Evolutionary conservation across 2,888 invertebrate species (phyloP).

Genomic region (Agrypnus murinus): DNA sequence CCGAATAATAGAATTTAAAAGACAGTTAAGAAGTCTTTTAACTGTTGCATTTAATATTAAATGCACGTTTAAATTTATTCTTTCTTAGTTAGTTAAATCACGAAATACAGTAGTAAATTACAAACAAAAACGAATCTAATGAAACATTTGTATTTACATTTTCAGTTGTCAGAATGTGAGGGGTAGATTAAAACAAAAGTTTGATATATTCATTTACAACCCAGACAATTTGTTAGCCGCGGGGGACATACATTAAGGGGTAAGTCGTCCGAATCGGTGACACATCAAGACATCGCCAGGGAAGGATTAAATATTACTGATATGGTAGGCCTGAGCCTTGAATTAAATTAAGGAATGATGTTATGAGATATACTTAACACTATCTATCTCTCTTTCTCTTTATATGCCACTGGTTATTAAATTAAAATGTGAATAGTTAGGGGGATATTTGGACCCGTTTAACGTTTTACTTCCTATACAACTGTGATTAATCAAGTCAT

Average conservation of each 20-base stretch:
- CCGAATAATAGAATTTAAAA: slow-evolving; percentile 5
- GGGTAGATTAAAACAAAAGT: slow-evolving; percentile 58
- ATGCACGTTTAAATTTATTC: slow-evolving; percentile 5
- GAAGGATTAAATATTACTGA: slow-evolving; percentile 66
- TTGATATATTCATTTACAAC: slow-evolving; percentile 68
- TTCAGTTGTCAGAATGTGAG: slow-evolving; percentile 29
- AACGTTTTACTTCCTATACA: not conserved
- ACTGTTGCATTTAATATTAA: slow-evolving; percentile 1
- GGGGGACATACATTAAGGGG: slow-evolving; percentile 62
- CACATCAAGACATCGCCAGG: slow-evolving; percentile 65
- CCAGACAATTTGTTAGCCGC: slow-evolving; percentile 68
- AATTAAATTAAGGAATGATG: slow-evolving; percentile 70
- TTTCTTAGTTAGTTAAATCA: slow-evolving; percentile 1
- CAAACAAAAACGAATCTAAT: slow-evolving; percentile 6
- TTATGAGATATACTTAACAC: slow-evolving; percentile 62
- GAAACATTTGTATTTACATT: slow-evolving; percentile 13
- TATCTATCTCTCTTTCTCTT: too few species aligned
- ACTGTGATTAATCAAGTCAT: slow-evolving; percentile 24
- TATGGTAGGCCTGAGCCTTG: slow-evolving; percentile 64
- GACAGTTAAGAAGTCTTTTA: slow-evolving; percentile 4
- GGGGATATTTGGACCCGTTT: slow-evolving; percentile 35
- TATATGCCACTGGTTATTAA: slow-evolving; percentile 65
- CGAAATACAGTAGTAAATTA: slow-evolving; percentile 19
- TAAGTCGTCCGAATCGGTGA: slow-evolving; percentile 61
- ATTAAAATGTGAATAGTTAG: slow-evolving; percentile 61